These are phyloP conservation scores for Megalops cyprinoides DNA, from an alignment of 2,797 vertebrate species.

Conservation along the genomic window DNA sequence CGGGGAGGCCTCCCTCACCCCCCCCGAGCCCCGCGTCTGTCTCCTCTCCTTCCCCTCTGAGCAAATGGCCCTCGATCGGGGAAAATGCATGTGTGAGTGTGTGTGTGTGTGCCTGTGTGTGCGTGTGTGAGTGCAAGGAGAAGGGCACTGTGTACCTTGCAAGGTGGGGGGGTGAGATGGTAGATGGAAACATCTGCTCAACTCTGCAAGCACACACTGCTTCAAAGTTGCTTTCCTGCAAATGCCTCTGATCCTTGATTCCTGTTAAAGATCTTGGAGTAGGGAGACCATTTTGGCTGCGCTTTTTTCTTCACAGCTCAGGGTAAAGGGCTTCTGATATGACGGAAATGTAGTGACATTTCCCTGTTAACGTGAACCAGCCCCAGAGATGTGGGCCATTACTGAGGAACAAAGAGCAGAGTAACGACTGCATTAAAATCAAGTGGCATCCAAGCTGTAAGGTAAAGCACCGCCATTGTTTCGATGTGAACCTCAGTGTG, in stretches of 20 bases:
- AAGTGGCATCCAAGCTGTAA: no score
- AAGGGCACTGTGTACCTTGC: not conserved
- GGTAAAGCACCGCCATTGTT: no score
- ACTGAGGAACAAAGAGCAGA: no score
- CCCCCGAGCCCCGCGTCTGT: not conserved
- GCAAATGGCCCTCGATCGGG: not conserved
- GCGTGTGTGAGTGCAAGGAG: no score
- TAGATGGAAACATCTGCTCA: not conserved
- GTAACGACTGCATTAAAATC: no score
- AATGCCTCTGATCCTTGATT: not conserved
- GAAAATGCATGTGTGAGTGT: no score
- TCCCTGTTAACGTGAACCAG: no score
- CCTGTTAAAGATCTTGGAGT: not conserved
- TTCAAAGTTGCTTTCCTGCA: not conserved
- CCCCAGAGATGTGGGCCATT: no score
- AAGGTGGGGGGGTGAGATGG: not conserved
- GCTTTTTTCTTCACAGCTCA: not conserved
- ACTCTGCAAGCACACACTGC: not conserved
- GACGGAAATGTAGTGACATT: no score
- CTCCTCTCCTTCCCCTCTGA: not conserved
- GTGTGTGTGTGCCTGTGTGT: no score
- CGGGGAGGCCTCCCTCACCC: not conserved
- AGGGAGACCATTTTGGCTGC: not conserved
- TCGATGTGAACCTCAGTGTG: no score
- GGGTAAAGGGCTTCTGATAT: no score